These are phyloP conservation scores for Polyodon spathula DNA, from an alignment of 2,113 vertebrate species.

Conservation along the genomic window DNA sequence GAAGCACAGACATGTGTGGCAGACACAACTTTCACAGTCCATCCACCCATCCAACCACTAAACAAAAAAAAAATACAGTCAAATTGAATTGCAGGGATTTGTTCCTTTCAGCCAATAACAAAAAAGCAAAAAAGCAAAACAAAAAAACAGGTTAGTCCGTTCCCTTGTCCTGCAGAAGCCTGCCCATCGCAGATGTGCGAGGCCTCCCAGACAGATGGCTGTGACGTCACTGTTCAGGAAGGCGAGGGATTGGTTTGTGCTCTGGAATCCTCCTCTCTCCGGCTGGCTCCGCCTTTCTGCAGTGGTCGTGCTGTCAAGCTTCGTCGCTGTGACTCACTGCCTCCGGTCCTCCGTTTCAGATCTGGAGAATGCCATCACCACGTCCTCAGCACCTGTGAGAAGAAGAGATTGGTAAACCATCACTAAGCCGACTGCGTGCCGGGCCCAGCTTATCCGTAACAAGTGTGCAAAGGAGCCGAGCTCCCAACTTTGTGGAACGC, in stretches of 20 bases:
- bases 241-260: constrained; percentile 17
- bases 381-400: constrained; percentile 84
- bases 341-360: constrained; percentile 93
- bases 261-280: constrained; percentile 20
- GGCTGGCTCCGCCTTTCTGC: constrained; percentile 27
- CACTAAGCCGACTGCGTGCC: neutral
- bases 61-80: constrained; percentile 32
- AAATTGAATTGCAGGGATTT: constrained; percentile 14
- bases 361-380: constrained; percentile 97
- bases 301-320: constrained; percentile 2
- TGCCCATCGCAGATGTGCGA: too few relatives aligned
- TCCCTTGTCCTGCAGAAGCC: too few relatives aligned
- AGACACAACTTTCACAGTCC: constrained; percentile 14
- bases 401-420: neutral
- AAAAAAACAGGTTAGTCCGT: too few relatives aligned
- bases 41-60: constrained; percentile 30
- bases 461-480: too few relatives aligned
- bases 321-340: constrained; percentile 62
- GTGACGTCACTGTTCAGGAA: constrained; percentile 23
- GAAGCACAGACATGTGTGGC: too few relatives aligned
- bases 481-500: too few relatives aligned
- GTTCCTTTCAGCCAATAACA: constrained; percentile 17
- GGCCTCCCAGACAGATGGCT: constrained; percentile 34
- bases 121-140: constrained; percentile 15
- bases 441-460: neutral